phyloP scores from a whole-genome alignment of 2,888 invertebrate genomes.

The Cataglyphis altisquamis region DNA sequence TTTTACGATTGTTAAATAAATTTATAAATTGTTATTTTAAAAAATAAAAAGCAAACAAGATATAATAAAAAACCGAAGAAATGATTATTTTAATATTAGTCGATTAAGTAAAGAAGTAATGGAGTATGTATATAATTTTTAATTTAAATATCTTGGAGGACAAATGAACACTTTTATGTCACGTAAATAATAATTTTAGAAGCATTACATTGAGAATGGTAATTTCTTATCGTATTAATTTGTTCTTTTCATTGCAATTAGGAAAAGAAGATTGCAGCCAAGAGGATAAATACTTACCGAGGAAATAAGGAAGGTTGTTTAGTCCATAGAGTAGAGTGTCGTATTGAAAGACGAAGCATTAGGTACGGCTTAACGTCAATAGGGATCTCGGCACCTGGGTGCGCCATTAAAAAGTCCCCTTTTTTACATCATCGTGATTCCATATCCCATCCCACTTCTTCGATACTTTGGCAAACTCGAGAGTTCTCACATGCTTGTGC shows the following conservation, averaged over 20 bases:
- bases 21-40: not conserved
- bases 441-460: constrained; percentile 49
- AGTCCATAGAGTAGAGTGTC: not conserved
- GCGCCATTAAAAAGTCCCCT: constrained; percentile 62
- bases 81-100: constrained; percentile 5
- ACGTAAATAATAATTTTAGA: not conserved
- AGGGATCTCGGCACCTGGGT: constrained; percentile 63
- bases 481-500: constrained; percentile 42
- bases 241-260: constrained; percentile 30
- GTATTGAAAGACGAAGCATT: constrained; percentile 55
- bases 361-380: constrained; percentile 60
- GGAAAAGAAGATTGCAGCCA: constrained; percentile 41
- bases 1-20: not conserved
- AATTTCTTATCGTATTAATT: constrained; percentile 17
- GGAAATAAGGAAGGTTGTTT: constrained; percentile 46
- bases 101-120: not conserved
- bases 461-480: constrained; percentile 46
- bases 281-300: constrained; percentile 34
- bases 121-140: not conserved
- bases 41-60: not conserved
- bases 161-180: not conserved
- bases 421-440: constrained; percentile 44
- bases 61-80: not conserved
- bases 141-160: not conserved
- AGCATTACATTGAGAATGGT: not conserved